Base-by-base conservation (phyloP, 2,888 invertebrate species). In the Chironomus tentans region DNA sequence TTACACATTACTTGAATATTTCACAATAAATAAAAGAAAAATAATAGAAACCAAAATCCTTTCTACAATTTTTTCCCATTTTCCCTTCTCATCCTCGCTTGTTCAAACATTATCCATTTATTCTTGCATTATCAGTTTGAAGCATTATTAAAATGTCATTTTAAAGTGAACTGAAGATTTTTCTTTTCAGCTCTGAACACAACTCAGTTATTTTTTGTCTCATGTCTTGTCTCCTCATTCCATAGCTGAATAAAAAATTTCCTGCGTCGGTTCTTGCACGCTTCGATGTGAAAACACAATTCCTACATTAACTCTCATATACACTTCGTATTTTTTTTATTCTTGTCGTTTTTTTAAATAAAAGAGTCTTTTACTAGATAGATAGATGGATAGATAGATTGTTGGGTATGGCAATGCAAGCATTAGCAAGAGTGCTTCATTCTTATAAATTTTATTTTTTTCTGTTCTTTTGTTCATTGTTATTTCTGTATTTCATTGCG, bases 111-210 rank as follows among this genome's bases (percentile, higher is more conserved):
- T 56, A 15, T 56, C n/a, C 56, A 72, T 72, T 72, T 61, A 21
- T 72, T 56, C 28, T 62, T 38, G 38, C 72, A 72, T 72, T 72
- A 72, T 72, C 72, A 62, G 72, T 72, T 70, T 71, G 50, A 56
- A 61, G 48, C 46, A 50, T 72, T 72, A 72, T 72, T 72, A 72
- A 72, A 72, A 72, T 72, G 72, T 72, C 72, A 72, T 72, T 72
- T 72, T 72, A 72, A 72, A 72, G 38, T 72, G 61, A 62, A 56
- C 50, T 22, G n/a, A 71, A 62, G 38, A 62, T 72, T 72, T 28
- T 68, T 68, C 15, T 18, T 18, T 18, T 68, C 68, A 15, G 4
- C 28, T 28, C 28, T 4, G 38, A 7, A 38, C 38, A 38, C 38
- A 38, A 38, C 10, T 38, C 38, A 38, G 38, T 38, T 38, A 38